Evolutionary conservation across 2,797 vertebrate genomes (phyloP).

Genomic region (Choloepus didactylus): DNA sequence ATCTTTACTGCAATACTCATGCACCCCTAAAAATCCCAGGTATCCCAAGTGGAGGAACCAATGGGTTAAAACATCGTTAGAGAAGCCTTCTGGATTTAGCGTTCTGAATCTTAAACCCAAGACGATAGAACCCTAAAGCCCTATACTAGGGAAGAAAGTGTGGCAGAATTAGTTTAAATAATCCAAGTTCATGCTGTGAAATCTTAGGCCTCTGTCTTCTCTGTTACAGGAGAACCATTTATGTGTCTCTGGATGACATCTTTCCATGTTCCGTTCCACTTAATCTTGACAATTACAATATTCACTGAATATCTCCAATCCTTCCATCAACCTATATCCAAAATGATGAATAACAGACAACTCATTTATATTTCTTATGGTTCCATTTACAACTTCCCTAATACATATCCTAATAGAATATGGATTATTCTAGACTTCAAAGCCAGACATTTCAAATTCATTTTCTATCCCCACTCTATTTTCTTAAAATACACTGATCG

Average conservation of each 20-base stretch:
- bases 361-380: background rate
- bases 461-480: background rate
- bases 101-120: background rate
- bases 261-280: background rate
- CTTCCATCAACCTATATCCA: background rate
- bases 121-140: background rate
- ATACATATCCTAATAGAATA: background rate
- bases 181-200: background rate
- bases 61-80: background rate
- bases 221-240: background rate
- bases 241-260: background rate
- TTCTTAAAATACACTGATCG: background rate
- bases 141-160: background rate
- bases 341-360: background rate
- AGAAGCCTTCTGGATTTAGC: background rate
- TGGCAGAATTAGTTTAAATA: background rate
- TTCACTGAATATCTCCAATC: background rate
- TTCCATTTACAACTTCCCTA: background rate
- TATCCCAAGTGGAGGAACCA: slow-evolving; percentile 17
- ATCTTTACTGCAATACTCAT: background rate
- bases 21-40: background rate
- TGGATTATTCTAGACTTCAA: slow-evolving; percentile 19
- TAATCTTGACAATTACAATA: background rate
- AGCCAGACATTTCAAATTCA: background rate
- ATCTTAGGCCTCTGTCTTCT: background rate